phyloP scores from a whole-genome alignment of 2,797 vertebrate species.

The Lacerta viridis region DNA sequence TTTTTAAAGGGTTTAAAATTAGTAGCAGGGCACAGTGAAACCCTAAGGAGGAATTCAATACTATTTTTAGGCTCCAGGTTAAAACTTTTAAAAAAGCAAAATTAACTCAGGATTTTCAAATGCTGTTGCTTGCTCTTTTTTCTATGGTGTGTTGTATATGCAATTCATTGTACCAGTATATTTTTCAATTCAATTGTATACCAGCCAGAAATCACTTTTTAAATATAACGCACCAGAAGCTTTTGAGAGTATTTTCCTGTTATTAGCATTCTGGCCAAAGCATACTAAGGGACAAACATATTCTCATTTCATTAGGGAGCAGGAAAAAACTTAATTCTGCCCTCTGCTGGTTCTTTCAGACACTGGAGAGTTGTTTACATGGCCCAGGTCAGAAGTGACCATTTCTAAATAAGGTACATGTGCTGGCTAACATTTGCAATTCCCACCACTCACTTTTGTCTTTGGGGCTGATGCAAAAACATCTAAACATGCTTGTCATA shows the following conservation, averaged over 20 bases:
- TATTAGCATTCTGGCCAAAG: neutral
- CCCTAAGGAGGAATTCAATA: neutral
- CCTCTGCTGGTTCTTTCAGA: fast-evolving
- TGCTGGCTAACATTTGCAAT: neutral
- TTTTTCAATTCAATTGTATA: neutral
- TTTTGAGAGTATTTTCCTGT: neutral
- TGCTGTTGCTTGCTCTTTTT: neutral
- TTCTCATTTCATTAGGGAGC: neutral
- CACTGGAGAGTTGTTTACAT: neutral
- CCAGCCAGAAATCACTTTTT: neutral
- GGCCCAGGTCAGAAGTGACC: neutral
- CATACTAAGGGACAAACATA: neutral
- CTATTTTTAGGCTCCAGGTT: neutral
- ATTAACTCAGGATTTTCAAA: neutral
- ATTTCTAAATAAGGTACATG: neutral
- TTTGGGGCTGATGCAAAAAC: neutral
- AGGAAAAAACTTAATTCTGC: neutral
- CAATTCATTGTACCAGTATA: neutral
- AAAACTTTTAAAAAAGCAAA: no score
- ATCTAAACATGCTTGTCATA: neutral
- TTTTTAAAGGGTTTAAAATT: neutral
- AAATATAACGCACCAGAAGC: neutral
- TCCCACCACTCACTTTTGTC: no score
- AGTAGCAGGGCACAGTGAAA: neutral
- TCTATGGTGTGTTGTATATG: neutral